Evolutionary conservation across 2,888 invertebrate species (phyloP).

Genomic region (Aethes cnicana): DNA sequence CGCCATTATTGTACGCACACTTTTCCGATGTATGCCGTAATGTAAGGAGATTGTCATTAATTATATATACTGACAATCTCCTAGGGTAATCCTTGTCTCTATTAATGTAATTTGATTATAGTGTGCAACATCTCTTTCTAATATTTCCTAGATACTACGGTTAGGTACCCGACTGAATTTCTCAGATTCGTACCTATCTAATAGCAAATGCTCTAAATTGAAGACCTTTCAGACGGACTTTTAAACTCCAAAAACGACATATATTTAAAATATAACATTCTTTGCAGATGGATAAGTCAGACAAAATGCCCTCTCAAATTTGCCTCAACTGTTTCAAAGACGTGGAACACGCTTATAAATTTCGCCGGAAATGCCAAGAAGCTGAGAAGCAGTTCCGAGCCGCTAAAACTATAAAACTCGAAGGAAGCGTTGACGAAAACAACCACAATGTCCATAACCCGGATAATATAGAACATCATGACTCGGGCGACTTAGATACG

Average conservation of each 20-base stretch:
- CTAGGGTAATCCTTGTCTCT: too few relatives aligned
- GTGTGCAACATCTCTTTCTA: too few relatives aligned
- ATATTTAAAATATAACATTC: constrained; percentile 17
- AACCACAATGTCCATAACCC: constrained; percentile 33
- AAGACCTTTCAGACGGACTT: too few relatives aligned
- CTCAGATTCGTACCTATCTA: too few relatives aligned
- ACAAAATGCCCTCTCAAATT: constrained; percentile 64
- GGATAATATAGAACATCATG: constrained; percentile 34
- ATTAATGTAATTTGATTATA: too few relatives aligned
- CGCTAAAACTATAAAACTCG: constrained; percentile 52
- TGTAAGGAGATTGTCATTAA: too few relatives aligned
- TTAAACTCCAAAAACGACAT: not conserved
- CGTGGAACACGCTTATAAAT: constrained; percentile 71
- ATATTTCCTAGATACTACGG: too few relatives aligned
- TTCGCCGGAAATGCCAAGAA: constrained; percentile 71
- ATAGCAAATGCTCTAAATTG: too few relatives aligned
- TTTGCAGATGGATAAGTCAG: constrained; percentile 66
- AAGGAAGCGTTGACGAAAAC: constrained; percentile 43
- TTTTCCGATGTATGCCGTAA: too few relatives aligned
- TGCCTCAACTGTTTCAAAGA: constrained; percentile 66
- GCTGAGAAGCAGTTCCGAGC: constrained; percentile 57
- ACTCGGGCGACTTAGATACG: constrained; percentile 42
- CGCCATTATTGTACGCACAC: too few relatives aligned
- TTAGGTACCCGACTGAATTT: too few relatives aligned
- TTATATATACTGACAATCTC: too few relatives aligned